Conservation (phyloP, 2,113 vertebrate genomes). For the Lepisosteus osseus region DNA sequence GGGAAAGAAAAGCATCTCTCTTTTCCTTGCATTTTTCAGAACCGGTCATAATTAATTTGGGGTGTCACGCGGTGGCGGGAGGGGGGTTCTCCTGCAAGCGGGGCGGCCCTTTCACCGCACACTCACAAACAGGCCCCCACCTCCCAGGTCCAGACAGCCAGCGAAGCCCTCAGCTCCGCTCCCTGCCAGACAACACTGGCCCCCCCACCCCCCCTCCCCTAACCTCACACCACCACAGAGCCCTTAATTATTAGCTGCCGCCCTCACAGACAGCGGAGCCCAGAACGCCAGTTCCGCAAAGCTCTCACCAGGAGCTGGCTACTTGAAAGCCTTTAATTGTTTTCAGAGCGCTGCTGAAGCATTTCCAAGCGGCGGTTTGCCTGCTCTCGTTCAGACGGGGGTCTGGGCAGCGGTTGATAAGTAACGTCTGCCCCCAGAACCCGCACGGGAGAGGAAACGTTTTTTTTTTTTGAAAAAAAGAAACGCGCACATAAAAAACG, state of each 20-base stretch:
- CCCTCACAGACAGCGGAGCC: slow-evolving; percentile 20
- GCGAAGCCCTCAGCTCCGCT: too few species aligned
- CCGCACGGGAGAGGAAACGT: slow-evolving; percentile 18
- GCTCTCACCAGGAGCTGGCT: slow-evolving; percentile 31
- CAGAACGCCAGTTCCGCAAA: slow-evolving; percentile 27
- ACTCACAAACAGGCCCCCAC: too few species aligned
- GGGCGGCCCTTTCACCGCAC: too few species aligned
- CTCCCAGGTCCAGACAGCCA: too few species aligned
- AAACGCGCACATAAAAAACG: slow-evolving; percentile 3
- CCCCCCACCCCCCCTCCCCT: slow-evolving; percentile 16
- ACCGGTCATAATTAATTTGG: not conserved
- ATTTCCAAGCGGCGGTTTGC: slow-evolving; percentile 28
- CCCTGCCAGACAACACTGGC: slow-evolving; percentile 4
- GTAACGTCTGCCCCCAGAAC: slow-evolving; percentile 17
- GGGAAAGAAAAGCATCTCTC: slow-evolving; percentile 31
- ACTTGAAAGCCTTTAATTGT: slow-evolving; percentile 42
- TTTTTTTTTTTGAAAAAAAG: slow-evolving; percentile 5
- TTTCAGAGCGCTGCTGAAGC: slow-evolving; percentile 37
- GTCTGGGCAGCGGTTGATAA: slow-evolving; percentile 28
- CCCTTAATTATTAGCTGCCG: slow-evolving; percentile 26
- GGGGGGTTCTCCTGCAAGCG: not conserved
- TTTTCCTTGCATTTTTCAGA: too few species aligned
- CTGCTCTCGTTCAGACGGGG: slow-evolving; percentile 21
- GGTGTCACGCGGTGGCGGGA: slow-evolving; percentile 19
- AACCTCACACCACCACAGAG: slow-evolving; percentile 22